Evolutionary conservation across 2,797 vertebrate species (phyloP).

Genomic region (Myripristis jacobus): DNA sequence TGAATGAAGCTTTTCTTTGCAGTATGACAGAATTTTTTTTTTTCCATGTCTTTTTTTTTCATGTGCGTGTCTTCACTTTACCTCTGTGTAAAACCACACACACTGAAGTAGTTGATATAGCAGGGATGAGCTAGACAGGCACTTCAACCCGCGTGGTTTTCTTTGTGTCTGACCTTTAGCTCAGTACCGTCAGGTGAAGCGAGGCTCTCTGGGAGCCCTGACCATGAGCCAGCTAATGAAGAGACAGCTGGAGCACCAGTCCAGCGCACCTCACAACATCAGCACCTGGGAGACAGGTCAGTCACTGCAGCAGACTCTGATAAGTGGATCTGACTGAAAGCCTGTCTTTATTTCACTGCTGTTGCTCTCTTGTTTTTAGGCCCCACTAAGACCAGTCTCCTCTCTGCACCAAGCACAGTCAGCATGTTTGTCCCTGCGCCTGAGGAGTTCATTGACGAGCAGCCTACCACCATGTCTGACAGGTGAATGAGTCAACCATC

Average conservation of each 20-base stretch:
- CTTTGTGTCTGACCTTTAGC: conserved; percentile 81
- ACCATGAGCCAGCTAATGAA: conserved; percentile 99
- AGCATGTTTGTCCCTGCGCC: conserved; percentile 99
- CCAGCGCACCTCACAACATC: conserved; percentile 98
- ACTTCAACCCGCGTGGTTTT: conserved; percentile 35
- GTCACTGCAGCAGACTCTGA: conserved; percentile 47
- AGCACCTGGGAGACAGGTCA: conserved; percentile 98
- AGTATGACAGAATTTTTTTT: conserved; percentile 17
- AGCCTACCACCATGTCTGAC: conserved; percentile 95
- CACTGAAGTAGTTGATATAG: background rate
- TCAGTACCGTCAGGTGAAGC: conserved; percentile 98
- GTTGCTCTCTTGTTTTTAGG: conserved; percentile 74
- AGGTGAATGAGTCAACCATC: conserved; percentile 82
- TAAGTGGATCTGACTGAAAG: background rate
- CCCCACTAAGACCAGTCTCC: conserved; percentile 95
- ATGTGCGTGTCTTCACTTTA: conserved; percentile 41
- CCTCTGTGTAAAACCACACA: conserved; percentile 29
- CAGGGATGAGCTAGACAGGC: background rate
- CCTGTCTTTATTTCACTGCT: background rate
- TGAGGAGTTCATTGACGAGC: conserved; percentile 98
- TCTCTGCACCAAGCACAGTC: conserved; percentile 96
- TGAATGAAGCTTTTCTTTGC: conserved; percentile 1
- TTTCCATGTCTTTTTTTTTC: conserved; percentile 35
- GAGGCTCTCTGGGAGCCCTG: conserved; percentile 95
- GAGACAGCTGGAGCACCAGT: conserved; percentile 98